These are phyloP conservation scores for Pocillopora meandrina DNA, from an alignment of 92 coral and sea anemone species.

Conservation along the genomic window DNA sequence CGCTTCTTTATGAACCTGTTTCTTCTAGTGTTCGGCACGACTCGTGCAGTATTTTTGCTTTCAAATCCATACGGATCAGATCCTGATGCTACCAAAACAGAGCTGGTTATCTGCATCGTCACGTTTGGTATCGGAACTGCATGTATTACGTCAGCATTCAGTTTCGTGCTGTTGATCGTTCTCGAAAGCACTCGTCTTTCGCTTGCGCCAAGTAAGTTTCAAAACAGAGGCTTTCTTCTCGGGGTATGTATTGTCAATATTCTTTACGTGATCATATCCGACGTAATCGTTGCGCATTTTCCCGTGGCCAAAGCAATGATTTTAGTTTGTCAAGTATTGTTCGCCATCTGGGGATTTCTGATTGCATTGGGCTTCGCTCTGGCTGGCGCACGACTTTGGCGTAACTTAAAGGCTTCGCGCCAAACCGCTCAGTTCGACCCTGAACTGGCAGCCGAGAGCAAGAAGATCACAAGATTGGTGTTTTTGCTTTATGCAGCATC, in stretches of 20 bases:
- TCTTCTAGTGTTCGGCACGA: slow-evolving; percentile 55
- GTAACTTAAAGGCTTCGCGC: slow-evolving; percentile 61
- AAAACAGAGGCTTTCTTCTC: slow-evolving; percentile 44
- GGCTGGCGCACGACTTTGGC: slow-evolving; percentile 56
- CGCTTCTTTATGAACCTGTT: slow-evolving; percentile 53
- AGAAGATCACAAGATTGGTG: slow-evolving; percentile 44
- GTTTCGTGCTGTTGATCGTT: slow-evolving; percentile 61
- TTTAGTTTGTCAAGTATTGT: slow-evolving; percentile 61
- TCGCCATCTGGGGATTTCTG: slow-evolving; percentile 78
- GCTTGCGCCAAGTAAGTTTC: slow-evolving; percentile 52
- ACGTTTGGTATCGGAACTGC: slow-evolving; percentile 67
- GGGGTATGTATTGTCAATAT: slow-evolving; percentile 54
- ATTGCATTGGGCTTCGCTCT: slow-evolving; percentile 64
- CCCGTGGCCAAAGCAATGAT: slow-evolving; percentile 58
- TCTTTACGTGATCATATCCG: slow-evolving; percentile 59
- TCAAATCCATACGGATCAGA: slow-evolving; percentile 66
- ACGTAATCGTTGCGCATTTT: slow-evolving; percentile 55
- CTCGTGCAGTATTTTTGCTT: slow-evolving; percentile 49
- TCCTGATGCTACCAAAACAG: slow-evolving; percentile 21
- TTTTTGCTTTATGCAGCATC: slow-evolving; percentile 55
- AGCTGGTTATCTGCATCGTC: slow-evolving; percentile 40
- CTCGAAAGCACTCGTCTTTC: slow-evolving; percentile 71
- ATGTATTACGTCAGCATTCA: slow-evolving; percentile 72
- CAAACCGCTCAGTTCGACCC: slow-evolving; percentile 27
- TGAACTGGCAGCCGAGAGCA: slow-evolving; percentile 45